Evolutionary conservation across 2,113 vertebrate genomes (phyloP), one percentile per base, ranked within the genome.

Genomic region (Amia ocellicauda): DNA sequence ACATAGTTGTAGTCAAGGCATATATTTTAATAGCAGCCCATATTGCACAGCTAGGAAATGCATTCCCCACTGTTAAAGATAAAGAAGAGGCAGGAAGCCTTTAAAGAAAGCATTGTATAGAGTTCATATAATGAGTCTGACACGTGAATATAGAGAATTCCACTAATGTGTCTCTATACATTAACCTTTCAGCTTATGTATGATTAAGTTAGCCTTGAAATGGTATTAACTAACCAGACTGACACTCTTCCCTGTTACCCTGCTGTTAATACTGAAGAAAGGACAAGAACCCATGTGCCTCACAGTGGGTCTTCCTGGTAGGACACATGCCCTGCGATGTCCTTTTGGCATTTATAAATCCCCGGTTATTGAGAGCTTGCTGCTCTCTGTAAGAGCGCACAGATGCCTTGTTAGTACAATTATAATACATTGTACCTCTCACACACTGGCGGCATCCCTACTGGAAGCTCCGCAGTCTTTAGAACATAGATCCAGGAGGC

Each of bases 131-230:
- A 53, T 56, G 56, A 41, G 31, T 22, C 14, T 41, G 56, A 58
- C 54, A 23, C 29, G 22, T 16, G 31, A 27, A 20, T 29, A 36
- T 9, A 36, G 27, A 40, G 55, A 58, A 41, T 41, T 58, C 56
- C 56, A 58, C 56, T 40, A 16, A 42, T 58, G 54, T 56, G 29
- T 58, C 31, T 58, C 20, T 29, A 22, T 58, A 58, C 56, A 40
- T 58, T 40, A 58, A 41, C 29, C 28, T 41, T 23, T 23, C 4
- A 28, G 28, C 56, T 22, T 14, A 28, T 23, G 17, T 41, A 40
- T 23, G 20, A 14, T 23, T 41, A 23, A 23, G 56, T 19, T 20
- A 3, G 20, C 56, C 56, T 29, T 41, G 20, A 41, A 23, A 58
- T 13, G 7, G 9, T 29, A n/a, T 41, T 7, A 57, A 22, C 17